These are phyloP conservation scores for Gallinago undulata DNA, from an alignment of 2,113 vertebrate species.

Conservation along the genomic window DNA sequence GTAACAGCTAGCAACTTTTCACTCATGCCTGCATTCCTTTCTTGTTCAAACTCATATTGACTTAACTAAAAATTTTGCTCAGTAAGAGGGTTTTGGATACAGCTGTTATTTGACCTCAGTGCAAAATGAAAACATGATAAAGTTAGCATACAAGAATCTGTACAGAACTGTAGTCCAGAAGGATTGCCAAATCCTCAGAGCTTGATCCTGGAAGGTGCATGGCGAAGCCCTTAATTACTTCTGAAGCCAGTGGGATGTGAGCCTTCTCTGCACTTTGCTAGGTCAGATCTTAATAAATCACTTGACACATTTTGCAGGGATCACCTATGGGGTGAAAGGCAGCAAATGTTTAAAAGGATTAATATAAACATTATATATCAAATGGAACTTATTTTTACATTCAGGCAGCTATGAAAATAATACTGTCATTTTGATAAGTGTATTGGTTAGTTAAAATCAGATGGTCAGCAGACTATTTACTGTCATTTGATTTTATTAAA, in stretches of 20 bases:
- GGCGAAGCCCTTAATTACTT: background rate
- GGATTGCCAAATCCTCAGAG: background rate
- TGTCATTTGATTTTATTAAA: constrained; percentile 54
- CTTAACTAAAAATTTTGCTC: background rate
- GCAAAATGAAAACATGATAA: background rate
- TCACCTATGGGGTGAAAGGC: constrained; percentile 28
- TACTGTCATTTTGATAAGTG: constrained; percentile 41
- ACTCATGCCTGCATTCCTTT: background rate
- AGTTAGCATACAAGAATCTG: background rate
- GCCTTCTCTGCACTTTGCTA: constrained; percentile 18
- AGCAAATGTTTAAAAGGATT: constrained; percentile 61
- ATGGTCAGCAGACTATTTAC: constrained; percentile 1
- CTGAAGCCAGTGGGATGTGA: constrained; percentile 22
- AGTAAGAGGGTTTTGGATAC: background rate
- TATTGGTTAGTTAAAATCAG: constrained; percentile 40
- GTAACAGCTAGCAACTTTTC: background rate
- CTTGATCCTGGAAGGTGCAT: background rate
- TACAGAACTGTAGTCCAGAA: background rate
- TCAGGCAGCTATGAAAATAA: constrained; percentile 44
- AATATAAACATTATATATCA: constrained; percentile 57
- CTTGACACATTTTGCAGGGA: background rate
- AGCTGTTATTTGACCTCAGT: background rate
- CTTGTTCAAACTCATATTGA: background rate
- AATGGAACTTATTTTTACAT: constrained; percentile 41
- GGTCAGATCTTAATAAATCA: constrained; percentile 45